Conservation (phyloP, 2,888 invertebrate species). For the Hyalella azteca region DNA sequence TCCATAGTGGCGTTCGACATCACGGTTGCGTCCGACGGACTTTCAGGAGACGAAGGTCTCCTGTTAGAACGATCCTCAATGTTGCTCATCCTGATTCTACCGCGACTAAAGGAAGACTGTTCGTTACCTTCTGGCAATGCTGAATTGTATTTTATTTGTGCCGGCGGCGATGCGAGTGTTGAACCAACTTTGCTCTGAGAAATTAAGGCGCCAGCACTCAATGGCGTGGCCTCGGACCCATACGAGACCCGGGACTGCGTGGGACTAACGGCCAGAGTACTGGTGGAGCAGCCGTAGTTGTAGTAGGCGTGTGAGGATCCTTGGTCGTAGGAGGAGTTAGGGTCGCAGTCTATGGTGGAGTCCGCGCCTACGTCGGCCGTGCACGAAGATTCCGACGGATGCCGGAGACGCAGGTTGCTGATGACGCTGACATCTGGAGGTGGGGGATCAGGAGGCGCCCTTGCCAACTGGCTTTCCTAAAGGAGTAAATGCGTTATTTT, state of each 20-base stretch:
- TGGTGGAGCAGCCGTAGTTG: constrained; percentile 18
- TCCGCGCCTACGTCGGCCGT: constrained; percentile 14
- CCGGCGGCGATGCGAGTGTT: not conserved
- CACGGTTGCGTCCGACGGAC: constrained; percentile 3
- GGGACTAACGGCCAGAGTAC: not conserved
- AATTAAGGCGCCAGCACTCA: not conserved
- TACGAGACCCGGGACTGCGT: not conserved
- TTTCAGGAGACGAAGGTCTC: constrained; percentile 11
- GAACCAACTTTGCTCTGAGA: not conserved
- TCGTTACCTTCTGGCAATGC: not conserved
- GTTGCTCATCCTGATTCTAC: not conserved
- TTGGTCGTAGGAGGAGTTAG: constrained; percentile 26
- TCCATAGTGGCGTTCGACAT: constrained; percentile 22
- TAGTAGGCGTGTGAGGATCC: constrained; percentile 6
- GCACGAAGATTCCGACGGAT: constrained; percentile 11
- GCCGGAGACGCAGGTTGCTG: not conserved
- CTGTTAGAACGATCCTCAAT: not conserved
- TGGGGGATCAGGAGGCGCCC: not conserved
- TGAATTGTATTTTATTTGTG: no score
- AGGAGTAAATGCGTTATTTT: no score
- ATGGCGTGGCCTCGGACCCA: not conserved
- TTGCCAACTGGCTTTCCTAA: not conserved
- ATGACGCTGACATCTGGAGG: not conserved
- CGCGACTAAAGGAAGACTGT: not conserved
- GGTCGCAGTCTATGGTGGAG: not conserved